Base-by-base conservation (phyloP, 2,797 vertebrate genomes). In the Paratrypauchen microcephalus region DNA sequence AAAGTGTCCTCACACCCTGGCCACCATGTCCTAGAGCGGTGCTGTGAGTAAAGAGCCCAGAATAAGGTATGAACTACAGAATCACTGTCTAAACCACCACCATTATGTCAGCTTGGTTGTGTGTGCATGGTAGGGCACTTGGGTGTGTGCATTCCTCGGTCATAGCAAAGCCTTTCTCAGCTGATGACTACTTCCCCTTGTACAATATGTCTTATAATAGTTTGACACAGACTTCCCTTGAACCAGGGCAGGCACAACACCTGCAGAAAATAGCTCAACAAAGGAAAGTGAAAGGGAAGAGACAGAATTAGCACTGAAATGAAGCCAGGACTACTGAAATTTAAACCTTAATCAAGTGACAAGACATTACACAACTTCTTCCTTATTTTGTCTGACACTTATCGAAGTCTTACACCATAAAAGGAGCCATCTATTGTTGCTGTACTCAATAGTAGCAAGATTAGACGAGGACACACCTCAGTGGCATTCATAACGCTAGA, bases 401-500 rank as follows among this genome's bases (percentile, higher is more conserved):
- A 83, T 89, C 75, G 77, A 68, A 82, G 70, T 54, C 28, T 1
- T 63, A 66, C 72, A 72, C 0, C 18, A 79, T 30, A 67, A 77
- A 84, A 79, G 60, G 74, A 84, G 65, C 57, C 75, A 50, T 64
- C 79, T 19, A 91, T 91, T 90, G 87, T 90, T 89, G 64, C 73
- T 23, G 75, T 69, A 81, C 68, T 85, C 78, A 90, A 87, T 83
- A 79, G 82, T 73, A 76, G 73, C 81, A 72, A 86, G 86, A 88
- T 90, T 88, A 89, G 86, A 83, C 75, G 72, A 68, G 72, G 82
- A 87, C 82, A 83, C 82, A 88, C 88, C 88, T 90, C 82, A 77
- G 78, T 82, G 78, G 83, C 82, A 83, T 87, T 90, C 84, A 88
- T 77, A 86, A 73, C 80, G 70, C 73, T 70, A 68, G 73, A 77